Evolutionary conservation across 2,888 invertebrate species (phyloP), one percentile per base, ranked within the genome.

Genomic region (Desoria tigrina): DNA sequence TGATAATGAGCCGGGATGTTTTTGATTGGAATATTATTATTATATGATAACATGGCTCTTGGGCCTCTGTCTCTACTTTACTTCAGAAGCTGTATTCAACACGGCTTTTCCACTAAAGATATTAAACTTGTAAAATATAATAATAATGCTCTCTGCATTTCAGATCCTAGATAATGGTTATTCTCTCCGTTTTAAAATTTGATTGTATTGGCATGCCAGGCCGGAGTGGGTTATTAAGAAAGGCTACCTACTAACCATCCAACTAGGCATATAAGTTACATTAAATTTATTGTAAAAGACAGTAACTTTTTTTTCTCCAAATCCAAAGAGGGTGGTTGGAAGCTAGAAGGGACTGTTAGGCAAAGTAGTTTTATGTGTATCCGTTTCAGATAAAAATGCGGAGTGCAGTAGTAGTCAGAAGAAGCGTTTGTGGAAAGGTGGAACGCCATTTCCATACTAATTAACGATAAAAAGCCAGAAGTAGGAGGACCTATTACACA

Each of bases 331-430:
- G 7, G 51, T 23, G 51, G 23, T n/a, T n/a, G n/a, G n/a, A n/a
- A n/a, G n/a, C n/a, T n/a, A n/a, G n/a, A n/a, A 23, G 7, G 24
- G 24, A 26, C 51, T 51, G 3, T 26, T 51, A 54, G 61, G 37
- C 32, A 49, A 62, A 62, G 62, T 62, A 62, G 54, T 62, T 62
- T 62, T 62, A 62, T 62, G 62, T 62, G 62, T 62, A 62, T 62
- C 62, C 62, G 62, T 62, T 62, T 62, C 42, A 62, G 62, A 62
- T 62, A 62, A 62, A 62, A 62, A 62, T 62, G 62, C 62, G 62
- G 39, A 54, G 56, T 53, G 42, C 62, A 62, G 62, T 32, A 32
- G 32, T 55, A 62, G 62, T 49, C 62, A 62, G 62, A 7, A 32
- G 32, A 55, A 62, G 62, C 56, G 37, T 55, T 49, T 55, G 54